Evolutionary conservation across 2,888 invertebrate species (phyloP).

Genomic region (Eremobia ochroleuca): DNA sequence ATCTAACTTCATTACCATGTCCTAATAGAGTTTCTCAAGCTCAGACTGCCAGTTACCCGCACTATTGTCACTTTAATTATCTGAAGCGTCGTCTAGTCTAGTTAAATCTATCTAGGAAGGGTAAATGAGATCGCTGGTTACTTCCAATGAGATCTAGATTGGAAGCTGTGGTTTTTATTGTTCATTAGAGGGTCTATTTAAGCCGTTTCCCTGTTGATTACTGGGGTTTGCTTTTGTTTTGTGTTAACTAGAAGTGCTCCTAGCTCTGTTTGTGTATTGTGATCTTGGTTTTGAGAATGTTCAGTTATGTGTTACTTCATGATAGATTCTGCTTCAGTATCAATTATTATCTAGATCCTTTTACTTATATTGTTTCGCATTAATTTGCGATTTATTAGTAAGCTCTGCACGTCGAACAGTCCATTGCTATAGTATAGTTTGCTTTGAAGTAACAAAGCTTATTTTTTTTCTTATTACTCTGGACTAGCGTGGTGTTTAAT

Average conservation of each 20-base stretch:
- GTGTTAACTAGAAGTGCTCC: conserved; percentile 1
- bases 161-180: conserved; percentile 49
- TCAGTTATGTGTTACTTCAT: not conserved
- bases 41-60: conserved; percentile 40
- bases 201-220: conserved; percentile 34
- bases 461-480: too few relatives aligned
- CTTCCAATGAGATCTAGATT: conserved; percentile 54
- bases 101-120: conserved; percentile 46
- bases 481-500: too few relatives aligned
- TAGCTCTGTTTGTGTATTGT: not conserved
- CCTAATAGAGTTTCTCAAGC: conserved; percentile 41
- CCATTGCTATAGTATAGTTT: not conserved
- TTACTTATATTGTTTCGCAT: not conserved
- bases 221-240: conserved; percentile 27
- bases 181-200: conserved; percentile 38
- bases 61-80: conserved; percentile 58
- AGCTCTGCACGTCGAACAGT: not conserved
- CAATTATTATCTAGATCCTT: not conserved
- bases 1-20: conserved; percentile 38
- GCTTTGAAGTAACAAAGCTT: not conserved
- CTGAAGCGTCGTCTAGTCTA: conserved; percentile 56
- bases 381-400: not conserved
- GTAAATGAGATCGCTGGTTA: conserved; percentile 56
- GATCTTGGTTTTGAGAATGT: not conserved
- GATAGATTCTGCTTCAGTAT: not conserved